These are phyloP conservation scores for Oryzaephilus surinamensis DNA, from an alignment of 1,140 invertebrate genomes.

Conservation along the genomic window DNA sequence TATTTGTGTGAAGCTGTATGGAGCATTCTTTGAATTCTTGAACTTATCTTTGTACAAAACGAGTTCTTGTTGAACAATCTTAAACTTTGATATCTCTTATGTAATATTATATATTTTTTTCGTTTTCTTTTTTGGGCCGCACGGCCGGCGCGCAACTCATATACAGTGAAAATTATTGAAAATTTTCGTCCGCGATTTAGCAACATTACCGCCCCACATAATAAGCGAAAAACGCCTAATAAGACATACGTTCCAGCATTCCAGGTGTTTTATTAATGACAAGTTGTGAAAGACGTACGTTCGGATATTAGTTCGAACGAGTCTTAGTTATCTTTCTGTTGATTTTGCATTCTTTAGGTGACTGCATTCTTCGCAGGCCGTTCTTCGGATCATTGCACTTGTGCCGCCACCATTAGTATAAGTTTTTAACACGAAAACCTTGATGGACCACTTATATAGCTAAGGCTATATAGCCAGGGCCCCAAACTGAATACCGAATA, in stretches of 20 bases:
- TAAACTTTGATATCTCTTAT: background rate
- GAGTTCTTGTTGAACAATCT: conserved; percentile 7
- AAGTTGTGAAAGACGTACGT: too few species aligned
- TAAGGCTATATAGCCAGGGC: background rate
- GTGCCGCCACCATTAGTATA: conserved; percentile 5
- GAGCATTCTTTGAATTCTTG: background rate
- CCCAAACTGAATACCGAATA: conserved; percentile 11
- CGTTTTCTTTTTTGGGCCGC: too few species aligned
- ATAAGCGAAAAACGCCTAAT: too few species aligned
- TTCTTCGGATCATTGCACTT: conserved; percentile 26
- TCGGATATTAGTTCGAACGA: too few species aligned
- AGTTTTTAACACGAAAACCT: conserved; percentile 23
- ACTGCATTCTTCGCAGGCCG: conserved; percentile 25
- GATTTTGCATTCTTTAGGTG: conserved; percentile 26
- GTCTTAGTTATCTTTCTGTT: conserved; percentile 24
- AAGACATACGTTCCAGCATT: too few species aligned
- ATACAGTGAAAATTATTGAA: too few species aligned
- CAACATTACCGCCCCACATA: too few species aligned
- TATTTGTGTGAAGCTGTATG: conserved; percentile 1
- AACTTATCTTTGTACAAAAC: too few species aligned
- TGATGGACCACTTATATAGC: conserved; percentile 16
- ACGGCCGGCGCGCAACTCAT: too few species aligned
- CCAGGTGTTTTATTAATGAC: too few species aligned
- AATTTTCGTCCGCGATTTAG: too few species aligned
- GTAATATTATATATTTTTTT: too few species aligned